Evolutionary conservation across 2,113 vertebrate species (phyloP).

Genomic region (Neodontobutis hainanensis): DNA sequence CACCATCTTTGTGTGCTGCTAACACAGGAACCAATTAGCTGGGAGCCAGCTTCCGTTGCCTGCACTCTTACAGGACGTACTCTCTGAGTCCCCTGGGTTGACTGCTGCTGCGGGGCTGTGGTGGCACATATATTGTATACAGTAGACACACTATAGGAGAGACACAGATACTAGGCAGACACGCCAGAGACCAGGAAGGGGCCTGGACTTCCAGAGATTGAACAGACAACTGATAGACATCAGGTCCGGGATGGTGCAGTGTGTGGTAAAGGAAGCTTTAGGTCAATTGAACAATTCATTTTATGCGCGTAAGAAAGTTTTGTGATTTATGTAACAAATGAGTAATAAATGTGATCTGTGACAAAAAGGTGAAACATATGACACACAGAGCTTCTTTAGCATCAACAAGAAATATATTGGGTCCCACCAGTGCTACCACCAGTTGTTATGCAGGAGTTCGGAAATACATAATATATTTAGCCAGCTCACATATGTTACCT

Average conservation of each 20-base stretch:
- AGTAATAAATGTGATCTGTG: background rate
- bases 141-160: constrained; percentile 62
- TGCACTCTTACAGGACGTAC: constrained; percentile 70
- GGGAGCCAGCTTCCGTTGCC: constrained; percentile 70
- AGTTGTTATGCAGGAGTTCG: background rate
- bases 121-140: constrained; percentile 64
- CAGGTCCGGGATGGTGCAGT: constrained; percentile 22
- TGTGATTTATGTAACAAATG: too few species aligned
- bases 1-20: constrained; percentile 65
- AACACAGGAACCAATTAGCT: constrained; percentile 79
- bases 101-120: constrained; percentile 62
- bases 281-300: constrained; percentile 7
- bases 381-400: background rate
- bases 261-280: background rate
- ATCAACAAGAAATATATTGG: background rate
- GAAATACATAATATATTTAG: background rate
- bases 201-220: constrained; percentile 42
- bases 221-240: constrained; percentile 16
- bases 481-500: background rate
- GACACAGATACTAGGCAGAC: constrained; percentile 56
- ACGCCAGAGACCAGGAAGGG: constrained; percentile 36
- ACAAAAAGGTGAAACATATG: background rate
- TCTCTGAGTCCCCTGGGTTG: constrained; percentile 66
- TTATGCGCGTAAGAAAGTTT: too few species aligned
- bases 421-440: too few species aligned